Percentiles rank a stretch among this genome's conserved stretches.
Conservation (phyloP, 1,140 invertebrate genomes). For the Chionoecetes opilio region DNA sequence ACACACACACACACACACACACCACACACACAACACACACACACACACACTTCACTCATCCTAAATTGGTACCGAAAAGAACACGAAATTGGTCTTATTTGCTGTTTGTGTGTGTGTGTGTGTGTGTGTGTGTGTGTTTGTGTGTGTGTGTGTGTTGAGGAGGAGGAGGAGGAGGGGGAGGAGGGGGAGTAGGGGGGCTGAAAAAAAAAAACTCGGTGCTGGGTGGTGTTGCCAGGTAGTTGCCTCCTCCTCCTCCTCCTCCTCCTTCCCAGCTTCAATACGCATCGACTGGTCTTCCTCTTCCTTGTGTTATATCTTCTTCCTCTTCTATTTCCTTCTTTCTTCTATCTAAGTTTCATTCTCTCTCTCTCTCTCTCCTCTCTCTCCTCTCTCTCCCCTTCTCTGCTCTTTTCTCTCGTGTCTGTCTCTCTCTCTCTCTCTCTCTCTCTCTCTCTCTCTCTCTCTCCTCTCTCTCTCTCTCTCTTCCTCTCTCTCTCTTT, state of each 20-base stretch:
- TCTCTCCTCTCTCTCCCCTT: neutral
- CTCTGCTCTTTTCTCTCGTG: neutral
- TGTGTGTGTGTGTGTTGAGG: slow-evolving; percentile 37
- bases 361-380: neutral
- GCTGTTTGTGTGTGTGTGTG: neutral
- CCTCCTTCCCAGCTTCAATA: neutral
- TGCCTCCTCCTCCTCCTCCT: neutral
- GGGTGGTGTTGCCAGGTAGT: neutral
- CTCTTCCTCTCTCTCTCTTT: neutral
- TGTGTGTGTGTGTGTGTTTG: slow-evolving; percentile 45
- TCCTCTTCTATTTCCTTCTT: neutral
- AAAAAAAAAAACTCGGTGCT: neutral
- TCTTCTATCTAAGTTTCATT: neutral
- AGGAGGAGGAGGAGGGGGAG: slow-evolving; percentile 15
- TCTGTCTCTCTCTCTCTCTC: neutral
- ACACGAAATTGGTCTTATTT: neutral
- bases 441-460: slow-evolving; percentile 42
- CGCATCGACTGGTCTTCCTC: neutral
- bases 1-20: slow-evolving; percentile 53
- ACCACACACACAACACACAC: neutral
- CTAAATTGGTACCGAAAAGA: neutral
- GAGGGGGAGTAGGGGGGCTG: neutral
- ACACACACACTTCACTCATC: neutral
- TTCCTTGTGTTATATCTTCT: neutral
- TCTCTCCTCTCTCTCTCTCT: slow-evolving; percentile 19